Evolutionary conservation across 2,797 vertebrate species (phyloP).

Genomic region (Sternarchorhynchus goeldii): DNA sequence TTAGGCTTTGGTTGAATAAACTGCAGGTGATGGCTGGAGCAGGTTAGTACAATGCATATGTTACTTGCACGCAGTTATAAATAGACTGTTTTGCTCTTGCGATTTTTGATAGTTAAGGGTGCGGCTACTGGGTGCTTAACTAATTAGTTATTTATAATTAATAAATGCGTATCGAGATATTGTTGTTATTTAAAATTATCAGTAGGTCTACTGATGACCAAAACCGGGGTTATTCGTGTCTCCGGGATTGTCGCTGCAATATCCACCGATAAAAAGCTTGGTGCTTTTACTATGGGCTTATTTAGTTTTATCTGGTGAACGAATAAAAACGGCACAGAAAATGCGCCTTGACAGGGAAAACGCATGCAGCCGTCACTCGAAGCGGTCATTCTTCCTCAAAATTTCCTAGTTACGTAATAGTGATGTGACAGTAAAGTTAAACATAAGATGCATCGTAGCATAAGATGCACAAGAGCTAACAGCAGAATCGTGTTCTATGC

Average conservation of each 20-base stretch:
- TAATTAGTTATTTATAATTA: too few relatives aligned
- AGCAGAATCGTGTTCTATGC: background rate
- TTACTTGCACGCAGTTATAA: background rate
- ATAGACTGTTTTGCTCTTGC: background rate
- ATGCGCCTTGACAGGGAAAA: background rate
- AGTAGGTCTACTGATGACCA: background rate
- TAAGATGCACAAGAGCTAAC: too few relatives aligned
- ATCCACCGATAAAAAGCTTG: too few relatives aligned
- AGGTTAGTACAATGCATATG: background rate
- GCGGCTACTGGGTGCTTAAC: too few relatives aligned
- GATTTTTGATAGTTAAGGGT: too few relatives aligned
- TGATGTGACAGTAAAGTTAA: constrained; percentile 33
- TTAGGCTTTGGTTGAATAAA: background rate
- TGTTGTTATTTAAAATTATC: too few relatives aligned
- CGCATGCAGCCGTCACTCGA: background rate
- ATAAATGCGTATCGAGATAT: too few relatives aligned
- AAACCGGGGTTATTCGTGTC: background rate
- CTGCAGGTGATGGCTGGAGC: background rate
- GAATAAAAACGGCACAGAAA: too few relatives aligned
- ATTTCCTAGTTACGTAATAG: background rate
- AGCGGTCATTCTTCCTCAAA: background rate
- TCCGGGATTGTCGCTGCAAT: background rate
- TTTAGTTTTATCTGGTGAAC: background rate
- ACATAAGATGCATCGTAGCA: too few relatives aligned
- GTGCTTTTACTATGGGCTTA: background rate